phyloP scores from a whole-genome alignment of 1,140 invertebrate species.

The Amyelois transitella region DNA sequence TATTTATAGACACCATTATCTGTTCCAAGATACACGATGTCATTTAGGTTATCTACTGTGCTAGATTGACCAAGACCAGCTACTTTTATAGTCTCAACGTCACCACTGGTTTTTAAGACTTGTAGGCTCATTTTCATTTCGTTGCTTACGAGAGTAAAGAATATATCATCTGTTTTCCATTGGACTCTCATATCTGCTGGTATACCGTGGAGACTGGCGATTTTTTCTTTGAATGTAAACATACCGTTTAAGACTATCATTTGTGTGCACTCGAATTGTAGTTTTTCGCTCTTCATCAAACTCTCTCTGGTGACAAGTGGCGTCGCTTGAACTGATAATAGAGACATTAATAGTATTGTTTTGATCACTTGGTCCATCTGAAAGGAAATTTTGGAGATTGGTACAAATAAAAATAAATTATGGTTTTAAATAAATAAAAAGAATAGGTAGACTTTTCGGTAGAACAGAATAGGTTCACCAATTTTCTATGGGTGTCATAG shows the following conservation, averaged over 20 bases:
- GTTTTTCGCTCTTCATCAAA: slow-evolving; percentile 24
- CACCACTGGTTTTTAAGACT: slow-evolving; percentile 40
- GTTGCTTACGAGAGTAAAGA: slow-evolving; percentile 55
- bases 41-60: slow-evolving; percentile 60
- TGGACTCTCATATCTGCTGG: slow-evolving; percentile 61
- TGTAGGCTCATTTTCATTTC: slow-evolving; percentile 63
- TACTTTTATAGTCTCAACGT: slow-evolving; percentile 49
- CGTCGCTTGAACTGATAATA: slow-evolving; percentile 15
- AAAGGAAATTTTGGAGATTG: slow-evolving; percentile 15
- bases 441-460: no score
- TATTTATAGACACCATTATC: slow-evolving; percentile 68
- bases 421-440: no score
- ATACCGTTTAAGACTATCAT: slow-evolving; percentile 48
- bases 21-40: slow-evolving; percentile 60
- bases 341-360: slow-evolving; percentile 12
- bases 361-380: slow-evolving; percentile 35
- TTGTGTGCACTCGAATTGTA: slow-evolving; percentile 35
- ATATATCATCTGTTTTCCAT: slow-evolving; percentile 58
- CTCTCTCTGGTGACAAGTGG: slow-evolving; percentile 44
- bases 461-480: no score
- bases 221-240: slow-evolving; percentile 42
- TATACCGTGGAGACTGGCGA: slow-evolving; percentile 39
- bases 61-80: slow-evolving; percentile 54
- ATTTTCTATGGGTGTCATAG: no score
- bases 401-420: no score